These are phyloP conservation scores for Dryobates pubescens DNA, from an alignment of 2,797 vertebrate species.

Conservation along the genomic window DNA sequence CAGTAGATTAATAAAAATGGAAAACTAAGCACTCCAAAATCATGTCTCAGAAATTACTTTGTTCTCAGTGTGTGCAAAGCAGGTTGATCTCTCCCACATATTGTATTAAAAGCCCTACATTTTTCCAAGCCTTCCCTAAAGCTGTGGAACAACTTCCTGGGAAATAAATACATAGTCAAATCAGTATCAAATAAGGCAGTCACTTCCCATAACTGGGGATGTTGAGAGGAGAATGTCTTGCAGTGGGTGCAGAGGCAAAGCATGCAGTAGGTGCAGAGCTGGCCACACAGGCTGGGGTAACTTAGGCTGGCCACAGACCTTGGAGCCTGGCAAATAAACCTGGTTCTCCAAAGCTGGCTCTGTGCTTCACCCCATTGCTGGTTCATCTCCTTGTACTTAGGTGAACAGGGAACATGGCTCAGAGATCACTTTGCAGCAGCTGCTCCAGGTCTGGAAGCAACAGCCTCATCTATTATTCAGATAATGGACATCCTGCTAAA, in stretches of 20 bases:
- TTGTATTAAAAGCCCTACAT: not conserved
- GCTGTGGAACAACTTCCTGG: not conserved
- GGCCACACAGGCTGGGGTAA: not conserved
- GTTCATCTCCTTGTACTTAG: not conserved
- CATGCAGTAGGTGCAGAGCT: fast-evolving
- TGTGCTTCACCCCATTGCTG: fast-evolving
- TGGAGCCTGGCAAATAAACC: not conserved
- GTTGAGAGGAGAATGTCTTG: not conserved
- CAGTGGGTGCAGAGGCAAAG: not conserved
- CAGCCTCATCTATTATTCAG: conserved; percentile 4
- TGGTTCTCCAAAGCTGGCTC: not conserved
- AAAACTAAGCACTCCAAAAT: not conserved
- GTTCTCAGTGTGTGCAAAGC: not conserved
- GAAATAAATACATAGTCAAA: not conserved
- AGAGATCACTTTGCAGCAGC: not conserved
- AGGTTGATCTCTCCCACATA: not conserved
- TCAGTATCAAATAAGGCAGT: not conserved
- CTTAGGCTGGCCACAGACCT: fast-evolving
- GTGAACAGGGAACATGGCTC: fast-evolving
- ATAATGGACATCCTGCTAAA: not conserved
- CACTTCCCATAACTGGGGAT: fast-evolving
- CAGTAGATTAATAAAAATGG: not conserved
- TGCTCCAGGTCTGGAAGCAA: not conserved
- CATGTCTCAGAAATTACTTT: not conserved
- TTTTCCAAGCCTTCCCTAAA: not conserved